Evolutionary conservation across 2,113 vertebrate species (phyloP).

Genomic region (Odontophorus gujanensis): DNA sequence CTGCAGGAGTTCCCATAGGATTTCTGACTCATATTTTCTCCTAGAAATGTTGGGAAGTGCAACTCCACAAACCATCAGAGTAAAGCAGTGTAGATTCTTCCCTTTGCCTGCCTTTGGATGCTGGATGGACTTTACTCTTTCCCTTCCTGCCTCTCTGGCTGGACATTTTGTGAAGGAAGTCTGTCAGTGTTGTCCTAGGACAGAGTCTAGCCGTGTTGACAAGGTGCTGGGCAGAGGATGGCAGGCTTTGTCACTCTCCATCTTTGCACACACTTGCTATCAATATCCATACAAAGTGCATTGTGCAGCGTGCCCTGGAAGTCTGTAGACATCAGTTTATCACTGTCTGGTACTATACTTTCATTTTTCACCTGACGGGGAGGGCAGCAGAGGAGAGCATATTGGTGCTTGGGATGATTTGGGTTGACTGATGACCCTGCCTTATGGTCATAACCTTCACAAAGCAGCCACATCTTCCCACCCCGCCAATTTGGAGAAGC

Average conservation of each 20-base stretch:
- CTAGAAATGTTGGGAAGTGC: slow-evolving; percentile 53
- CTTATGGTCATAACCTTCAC: background rate
- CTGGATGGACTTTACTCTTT: slow-evolving; percentile 2
- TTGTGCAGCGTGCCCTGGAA: background rate
- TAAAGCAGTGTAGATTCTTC: background rate
- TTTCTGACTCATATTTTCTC: slow-evolving; percentile 70
- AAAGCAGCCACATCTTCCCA: background rate
- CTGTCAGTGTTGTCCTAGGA: background rate
- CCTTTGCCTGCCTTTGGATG: background rate
- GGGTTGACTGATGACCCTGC: background rate
- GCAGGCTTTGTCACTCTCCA: background rate
- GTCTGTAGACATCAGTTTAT: background rate
- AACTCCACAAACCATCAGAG: background rate
- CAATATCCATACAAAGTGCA: fast-evolving
- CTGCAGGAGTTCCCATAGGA: slow-evolving; percentile 60
- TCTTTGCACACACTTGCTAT: background rate
- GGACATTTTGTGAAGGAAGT: background rate
- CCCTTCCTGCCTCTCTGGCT: background rate
- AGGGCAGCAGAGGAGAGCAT: background rate
- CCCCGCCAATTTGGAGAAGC: background rate
- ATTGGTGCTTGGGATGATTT: background rate
- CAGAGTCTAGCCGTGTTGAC: background rate
- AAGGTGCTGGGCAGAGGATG: background rate
- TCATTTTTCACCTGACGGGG: background rate
- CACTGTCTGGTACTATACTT: background rate